Conservation (phyloP, 2,113 vertebrate species). For the Larimichthys crocea region DNA sequence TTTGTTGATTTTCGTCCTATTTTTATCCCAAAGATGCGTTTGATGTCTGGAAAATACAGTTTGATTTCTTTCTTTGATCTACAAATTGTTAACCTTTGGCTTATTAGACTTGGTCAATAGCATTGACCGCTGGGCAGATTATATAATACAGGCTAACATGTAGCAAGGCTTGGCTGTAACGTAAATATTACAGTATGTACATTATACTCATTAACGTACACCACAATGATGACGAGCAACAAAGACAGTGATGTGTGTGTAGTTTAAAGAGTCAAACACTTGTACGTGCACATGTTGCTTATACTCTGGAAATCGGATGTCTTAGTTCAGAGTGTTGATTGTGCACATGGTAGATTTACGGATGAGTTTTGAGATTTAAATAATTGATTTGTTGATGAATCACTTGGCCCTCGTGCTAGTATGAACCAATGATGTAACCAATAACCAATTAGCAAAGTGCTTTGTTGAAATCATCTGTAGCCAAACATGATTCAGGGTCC, state of each 20-base stretch:
- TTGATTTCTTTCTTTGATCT: neutral
- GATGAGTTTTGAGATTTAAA: conserved; percentile 29
- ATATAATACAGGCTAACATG: neutral
- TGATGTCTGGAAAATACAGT: neutral
- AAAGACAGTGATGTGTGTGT: neutral
- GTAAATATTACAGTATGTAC: neutral
- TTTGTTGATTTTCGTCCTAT: neutral
- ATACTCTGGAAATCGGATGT: neutral
- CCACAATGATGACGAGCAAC: neutral
- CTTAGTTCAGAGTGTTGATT: conserved; percentile 12
- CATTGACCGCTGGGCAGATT: neutral
- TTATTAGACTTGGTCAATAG: neutral
- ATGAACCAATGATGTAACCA: conserved; percentile 32
- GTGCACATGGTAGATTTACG: conserved; percentile 37
- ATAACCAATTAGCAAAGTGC: conserved; percentile 42
- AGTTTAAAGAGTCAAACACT: neutral
- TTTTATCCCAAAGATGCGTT: neutral
- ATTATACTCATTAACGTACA: neutral
- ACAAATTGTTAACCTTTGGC: neutral
- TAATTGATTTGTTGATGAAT: conserved; percentile 39
- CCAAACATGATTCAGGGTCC: conserved; percentile 10
- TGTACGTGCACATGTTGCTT: neutral
- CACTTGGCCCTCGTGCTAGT: neutral
- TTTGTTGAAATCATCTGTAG: conserved; percentile 31
- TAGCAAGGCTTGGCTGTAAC: neutral